These are phyloP conservation scores for Spialia ferax DNA, from an alignment of 2,888 invertebrate species.

Conservation along the genomic window DNA sequence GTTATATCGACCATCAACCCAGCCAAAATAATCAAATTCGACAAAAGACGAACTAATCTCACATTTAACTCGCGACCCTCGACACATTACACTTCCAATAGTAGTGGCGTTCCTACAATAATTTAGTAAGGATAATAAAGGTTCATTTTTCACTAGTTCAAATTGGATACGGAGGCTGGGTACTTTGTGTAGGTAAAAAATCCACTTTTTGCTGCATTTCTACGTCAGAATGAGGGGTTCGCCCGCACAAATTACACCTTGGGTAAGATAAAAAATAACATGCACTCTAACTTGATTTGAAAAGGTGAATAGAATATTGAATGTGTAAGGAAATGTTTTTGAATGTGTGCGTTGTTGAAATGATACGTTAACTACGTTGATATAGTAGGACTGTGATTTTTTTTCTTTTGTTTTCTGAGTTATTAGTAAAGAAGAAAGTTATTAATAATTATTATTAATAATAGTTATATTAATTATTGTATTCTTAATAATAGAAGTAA, in stretches of 20 bases:
- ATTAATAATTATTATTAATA: too few species aligned
- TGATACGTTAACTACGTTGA: slow-evolving; percentile 1
- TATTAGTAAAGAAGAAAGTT: background rate
- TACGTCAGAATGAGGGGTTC: slow-evolving; percentile 55
- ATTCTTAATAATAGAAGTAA: too few species aligned
- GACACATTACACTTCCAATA: slow-evolving; percentile 5
- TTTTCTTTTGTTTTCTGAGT: background rate
- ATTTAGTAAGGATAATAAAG: slow-evolving; percentile 73
- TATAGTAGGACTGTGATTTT: background rate
- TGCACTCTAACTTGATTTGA: slow-evolving; percentile 31
- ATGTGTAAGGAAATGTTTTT: slow-evolving; percentile 29
- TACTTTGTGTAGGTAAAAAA: slow-evolving; percentile 42
- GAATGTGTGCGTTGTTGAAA: background rate
- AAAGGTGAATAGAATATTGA: slow-evolving; percentile 35
- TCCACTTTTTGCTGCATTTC: slow-evolving; percentile 69
- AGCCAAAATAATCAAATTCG: background rate
- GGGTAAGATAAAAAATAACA: slow-evolving; percentile 43
- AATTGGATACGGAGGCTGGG: slow-evolving; percentile 74
- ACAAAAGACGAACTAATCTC: slow-evolving; percentile 9
- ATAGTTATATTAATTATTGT: too few species aligned
- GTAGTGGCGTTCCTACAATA: slow-evolving; percentile 60
- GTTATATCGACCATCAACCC: background rate
- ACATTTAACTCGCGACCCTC: slow-evolving; percentile 6
- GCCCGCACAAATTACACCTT: slow-evolving; percentile 68
- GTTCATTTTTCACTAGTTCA: slow-evolving; percentile 79